Conservation (phyloP, 2,797 vertebrate genomes). For the Neoniphon sammara region DNA sequence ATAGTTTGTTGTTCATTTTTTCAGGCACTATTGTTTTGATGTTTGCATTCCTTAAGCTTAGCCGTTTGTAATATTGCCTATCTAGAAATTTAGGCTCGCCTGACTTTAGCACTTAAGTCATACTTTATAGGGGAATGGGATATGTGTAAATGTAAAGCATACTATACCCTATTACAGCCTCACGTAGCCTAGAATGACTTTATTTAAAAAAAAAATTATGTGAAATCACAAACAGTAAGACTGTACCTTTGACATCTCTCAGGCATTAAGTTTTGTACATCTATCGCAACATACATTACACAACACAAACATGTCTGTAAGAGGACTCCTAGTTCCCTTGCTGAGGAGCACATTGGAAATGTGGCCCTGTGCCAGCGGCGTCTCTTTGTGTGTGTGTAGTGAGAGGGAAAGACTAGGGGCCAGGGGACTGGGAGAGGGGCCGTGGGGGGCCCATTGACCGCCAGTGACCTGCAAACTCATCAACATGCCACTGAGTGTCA, state of each 20-base stretch:
- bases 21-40: background rate
- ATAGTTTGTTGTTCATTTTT: background rate
- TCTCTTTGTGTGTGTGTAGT: constrained; percentile 84
- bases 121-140: background rate
- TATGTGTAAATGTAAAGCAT: background rate
- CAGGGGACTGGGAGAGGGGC: constrained; percentile 76
- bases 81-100: background rate
- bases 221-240: background rate
- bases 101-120: background rate
- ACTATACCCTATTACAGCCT: too few species aligned
- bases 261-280: constrained; percentile 31
- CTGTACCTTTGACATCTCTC: background rate
- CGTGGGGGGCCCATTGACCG: constrained; percentile 81
- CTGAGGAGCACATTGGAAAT: constrained; percentile 70
- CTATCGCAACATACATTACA: constrained; percentile 52
- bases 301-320: constrained; percentile 63
- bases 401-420: constrained; percentile 82
- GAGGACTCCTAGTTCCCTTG: constrained; percentile 73
- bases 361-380: constrained; percentile 72
- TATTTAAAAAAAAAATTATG: too few species aligned
- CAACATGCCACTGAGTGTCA: constrained; percentile 84
- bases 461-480: constrained; percentile 85
- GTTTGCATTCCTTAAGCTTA: background rate
- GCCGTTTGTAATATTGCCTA: background rate
- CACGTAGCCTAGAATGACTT: too few species aligned